These are phyloP conservation scores for Medauroidea extradentata DNA, from an alignment of 1,140 invertebrate species.

Conservation along the genomic window DNA sequence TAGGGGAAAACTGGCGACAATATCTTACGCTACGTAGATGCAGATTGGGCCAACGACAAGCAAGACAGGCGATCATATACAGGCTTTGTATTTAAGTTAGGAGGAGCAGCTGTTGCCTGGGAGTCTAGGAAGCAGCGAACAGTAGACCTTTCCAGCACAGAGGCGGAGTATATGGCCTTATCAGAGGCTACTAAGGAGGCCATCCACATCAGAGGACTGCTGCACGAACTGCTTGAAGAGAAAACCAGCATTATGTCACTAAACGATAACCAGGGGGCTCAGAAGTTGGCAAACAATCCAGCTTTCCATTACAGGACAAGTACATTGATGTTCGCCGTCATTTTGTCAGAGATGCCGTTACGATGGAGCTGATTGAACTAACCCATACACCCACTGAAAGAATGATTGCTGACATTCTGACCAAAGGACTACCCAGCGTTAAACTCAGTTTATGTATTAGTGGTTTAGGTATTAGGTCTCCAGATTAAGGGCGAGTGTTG, in stretches of 20 bases:
- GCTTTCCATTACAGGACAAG: slow-evolving; percentile 37
- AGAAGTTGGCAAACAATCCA: slow-evolving; percentile 34
- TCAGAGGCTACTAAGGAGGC: slow-evolving; percentile 39
- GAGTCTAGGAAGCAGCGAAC: slow-evolving; percentile 47
- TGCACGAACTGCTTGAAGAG: slow-evolving; percentile 13
- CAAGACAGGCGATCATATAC: slow-evolving; percentile 33
- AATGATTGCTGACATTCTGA: no score
- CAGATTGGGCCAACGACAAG: slow-evolving; percentile 31
- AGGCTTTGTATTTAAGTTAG: slow-evolving; percentile 35
- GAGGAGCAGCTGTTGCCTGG: slow-evolving; percentile 45
- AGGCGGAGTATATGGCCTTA: slow-evolving; percentile 44
- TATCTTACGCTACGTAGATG: slow-evolving; percentile 24
- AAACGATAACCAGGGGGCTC: slow-evolving; percentile 40
- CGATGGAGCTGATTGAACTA: no score
- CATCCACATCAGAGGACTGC: slow-evolving; percentile 29
- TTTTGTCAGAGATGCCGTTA: no score
- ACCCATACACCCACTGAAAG: no score
- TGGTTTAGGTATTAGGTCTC: no score
- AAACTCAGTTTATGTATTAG: no score
- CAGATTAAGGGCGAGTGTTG: no score
- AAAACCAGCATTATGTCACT: slow-evolving; percentile 17
- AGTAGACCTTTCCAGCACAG: slow-evolving; percentile 44
- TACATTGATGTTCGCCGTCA: slow-evolving; percentile 43
- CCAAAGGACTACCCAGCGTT: no score
- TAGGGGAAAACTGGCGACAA: slow-evolving; percentile 20